A percentile compares a stretch with the other conserved stretches of the same genome.
Conservation (phyloP, 2,113 vertebrate genomes). For the Microcebus lehilahytsara region DNA sequence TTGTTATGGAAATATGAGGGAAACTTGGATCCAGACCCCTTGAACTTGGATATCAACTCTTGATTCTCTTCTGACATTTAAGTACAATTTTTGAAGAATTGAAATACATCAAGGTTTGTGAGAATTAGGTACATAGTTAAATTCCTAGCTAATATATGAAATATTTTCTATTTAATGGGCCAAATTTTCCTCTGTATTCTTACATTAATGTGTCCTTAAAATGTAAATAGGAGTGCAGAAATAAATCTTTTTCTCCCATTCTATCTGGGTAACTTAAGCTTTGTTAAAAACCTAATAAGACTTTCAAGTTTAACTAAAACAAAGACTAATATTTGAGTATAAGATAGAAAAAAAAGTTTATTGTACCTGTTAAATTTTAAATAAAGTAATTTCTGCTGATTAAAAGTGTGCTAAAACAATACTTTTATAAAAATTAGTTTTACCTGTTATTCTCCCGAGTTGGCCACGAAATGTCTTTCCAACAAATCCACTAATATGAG, state of each 20-base stretch:
- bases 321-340: not conserved
- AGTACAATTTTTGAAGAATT: not conserved
- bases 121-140: not conserved
- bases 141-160: not conserved
- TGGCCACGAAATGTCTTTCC: constrained; percentile 91
- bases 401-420: not conserved
- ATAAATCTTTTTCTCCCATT: not conserved
- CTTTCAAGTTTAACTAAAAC: constrained; percentile 9
- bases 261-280: not conserved
- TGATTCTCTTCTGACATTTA: not conserved
- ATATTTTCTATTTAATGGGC: not conserved
- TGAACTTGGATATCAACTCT: not conserved
- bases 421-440: constrained; percentile 44
- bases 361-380: not conserved
- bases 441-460: constrained; percentile 97
- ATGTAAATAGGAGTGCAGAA: not conserved
- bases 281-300: not conserved
- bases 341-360: constrained; percentile 4
- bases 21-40: not conserved
- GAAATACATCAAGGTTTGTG: not conserved
- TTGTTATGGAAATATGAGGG: not conserved
- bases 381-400: not conserved
- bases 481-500: constrained; percentile 94
- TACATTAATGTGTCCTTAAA: not conserved
- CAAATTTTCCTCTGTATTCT: not conserved